Evolutionary conservation across 2,113 vertebrate species (phyloP), one percentile per base, ranked within the genome.

Genomic region (Meriones unguiculatus): DNA sequence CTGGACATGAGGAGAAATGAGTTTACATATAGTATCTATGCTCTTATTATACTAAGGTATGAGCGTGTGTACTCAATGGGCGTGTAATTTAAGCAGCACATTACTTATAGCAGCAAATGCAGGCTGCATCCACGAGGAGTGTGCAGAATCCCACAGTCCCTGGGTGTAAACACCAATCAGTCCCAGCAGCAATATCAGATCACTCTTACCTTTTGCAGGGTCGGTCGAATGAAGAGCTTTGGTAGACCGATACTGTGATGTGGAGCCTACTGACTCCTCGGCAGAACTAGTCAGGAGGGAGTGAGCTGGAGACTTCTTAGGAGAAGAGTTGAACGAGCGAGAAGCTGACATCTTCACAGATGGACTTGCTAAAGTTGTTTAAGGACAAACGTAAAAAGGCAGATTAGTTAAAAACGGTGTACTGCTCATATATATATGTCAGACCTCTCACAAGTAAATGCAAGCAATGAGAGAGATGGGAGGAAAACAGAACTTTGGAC

Each of bases 251-350:
- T 95, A 97, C 0, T 90, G 95, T 46, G 95, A 14, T 25, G 97
- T 91, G 87, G 96, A 30, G 13, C 25, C 93, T n/a, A 95, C 30
- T 6, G 90, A 96, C n/a, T 87, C 95, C 0, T 98, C 98, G 75
- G 73, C 38, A 80, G 98, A 97, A 98, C 65, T 90, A 5, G 99
- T 99, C 67, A 99, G 98, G 2, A 99, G 98, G 0, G 97, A 98
- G 91, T 99, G 98, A 28, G 99, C 99, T 7, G 99, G 99, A 94
- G 99, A 92, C 90, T 96, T 98, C 92, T 78, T 98, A 22, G 93
- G 96, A 67, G 98, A 97, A 87, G 98, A 96, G 84, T 46, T 90
- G 93, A 97, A 98, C 52, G 96, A 97, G 82, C 64, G 96, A 73
- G 97, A 78, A 87, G 91, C 67, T 87, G 97, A 91, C 69, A 93